Evolutionary conservation across 2,113 vertebrate genomes (phyloP), one percentile per base, ranked within the genome.

Genomic region (Pangasianodon hypophthalmus): DNA sequence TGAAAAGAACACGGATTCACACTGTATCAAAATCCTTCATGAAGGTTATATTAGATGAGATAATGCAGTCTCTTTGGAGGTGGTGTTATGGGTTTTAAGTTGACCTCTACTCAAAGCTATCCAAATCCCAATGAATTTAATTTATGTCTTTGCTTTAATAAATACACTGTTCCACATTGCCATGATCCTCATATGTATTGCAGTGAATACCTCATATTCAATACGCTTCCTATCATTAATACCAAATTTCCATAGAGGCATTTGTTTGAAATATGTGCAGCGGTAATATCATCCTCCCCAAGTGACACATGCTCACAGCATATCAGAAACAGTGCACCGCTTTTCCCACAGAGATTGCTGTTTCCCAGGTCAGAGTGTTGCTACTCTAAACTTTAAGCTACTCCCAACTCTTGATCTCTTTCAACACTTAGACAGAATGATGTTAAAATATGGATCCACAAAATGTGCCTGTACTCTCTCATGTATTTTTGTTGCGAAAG

Each of bases 311-410:
- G 89, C 93, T 82, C 90, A 93, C 90, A 92, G 94, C 94, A 91
- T 94, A 93, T 94, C 93, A 93, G 93, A 94, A 94, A 94, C 94
- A 95, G 93, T 88, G 90, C 93, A 46, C 93, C 92, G 90, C 92
- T 94, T 93, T 94, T 94, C 95, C 94, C 94, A 95, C 94, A 94
- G 94, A 95, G 95, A 95, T 95, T 93, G 94, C 94, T 93, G 94
- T 95, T 94, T 94, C 92, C 94, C 93, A 93, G 92, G 94, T 92
- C 90, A 94, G 90, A 92, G 54, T 85, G 29, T 46, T 60, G 87
- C 87, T 88, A 71, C 79, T 54, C 48, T 44, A 84, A 89, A 77
- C 82, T 83, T 44, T 56, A 69, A 62, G n/a, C 71, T 37, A 37
- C 44, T 87, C 73, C 60, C 50, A 44, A 19, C 14, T 64, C 16